Base-by-base conservation (phyloP, 2,113 vertebrate species). In the Boulengeromyrus knoepffleri region DNA sequence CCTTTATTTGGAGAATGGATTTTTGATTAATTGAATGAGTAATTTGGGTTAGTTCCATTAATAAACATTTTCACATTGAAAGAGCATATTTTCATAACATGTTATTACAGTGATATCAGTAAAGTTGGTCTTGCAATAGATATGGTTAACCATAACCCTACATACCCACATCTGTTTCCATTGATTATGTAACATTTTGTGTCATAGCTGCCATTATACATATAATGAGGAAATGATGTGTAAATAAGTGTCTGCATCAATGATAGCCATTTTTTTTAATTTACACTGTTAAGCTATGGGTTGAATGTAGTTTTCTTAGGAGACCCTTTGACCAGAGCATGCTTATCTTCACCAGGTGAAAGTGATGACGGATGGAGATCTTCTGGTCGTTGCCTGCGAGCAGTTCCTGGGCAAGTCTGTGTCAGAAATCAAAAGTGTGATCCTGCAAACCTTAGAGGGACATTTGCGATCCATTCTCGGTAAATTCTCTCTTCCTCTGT, bases 391-490 rank as follows among this genome's bases (percentile, higher is more conserved):
- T 49, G 98, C 98, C 39, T 98, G 98, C 66, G 98, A 99, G 93
- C 98, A 99, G 95, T 99, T 99, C 90, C 92, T 99, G 93, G 98
- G 98, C 88, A 98, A 98, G 95, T 96, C 96, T 0, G 97, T 98
- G 58, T 94, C 95, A 17, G 98, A 98, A 83, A 98, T 99, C 92
- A 99, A 99, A 93, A 96, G 95, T 0, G 97, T 99, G 42, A 96
- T 99, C 3, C 94, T 99, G 85, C 98, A 99, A 95, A 99, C 97
- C 0, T 93, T 99, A 92, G 98, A 99, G 93, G 98, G 98, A 39
- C 98, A 99, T 89, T 96, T 99, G 85, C 98, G 97, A 90, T 98
- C 98, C 93, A 99, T 99, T 93, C 93, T 99, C 0, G 98, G 98
- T 99, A 91, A 83, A 94, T 31, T 85, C 1, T 49, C 36, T 47